phyloP scores from a whole-genome alignment of 2,888 invertebrate species.

The Chirona hameri region DNA sequence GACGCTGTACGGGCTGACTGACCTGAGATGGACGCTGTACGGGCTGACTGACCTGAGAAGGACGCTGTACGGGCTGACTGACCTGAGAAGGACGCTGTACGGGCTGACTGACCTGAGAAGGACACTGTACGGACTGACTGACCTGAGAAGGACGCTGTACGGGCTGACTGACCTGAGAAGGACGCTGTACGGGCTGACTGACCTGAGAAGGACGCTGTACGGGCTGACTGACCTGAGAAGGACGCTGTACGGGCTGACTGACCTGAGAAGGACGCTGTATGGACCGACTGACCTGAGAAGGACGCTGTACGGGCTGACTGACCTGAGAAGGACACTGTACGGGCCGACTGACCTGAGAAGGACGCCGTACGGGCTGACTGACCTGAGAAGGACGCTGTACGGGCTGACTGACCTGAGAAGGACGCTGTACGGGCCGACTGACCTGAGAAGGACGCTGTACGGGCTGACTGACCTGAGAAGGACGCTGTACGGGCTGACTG shows the following conservation, averaged over 20 bases:
- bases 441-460: slow-evolving; percentile 9
- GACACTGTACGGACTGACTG: neutral
- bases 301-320: too few relatives aligned
- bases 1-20: neutral
- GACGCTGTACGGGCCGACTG: neutral
- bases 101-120: too few relatives aligned
- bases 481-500: neutral
- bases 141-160: neutral
- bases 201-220: neutral
- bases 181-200: neutral
- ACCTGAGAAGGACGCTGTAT: neutral
- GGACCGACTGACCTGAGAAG: neutral
- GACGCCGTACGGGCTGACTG: neutral
- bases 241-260: too few relatives aligned
- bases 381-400: neutral
- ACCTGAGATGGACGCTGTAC: slow-evolving; percentile 6
- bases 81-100: neutral
- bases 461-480: neutral
- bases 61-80: neutral
- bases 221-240: neutral
- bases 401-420: neutral
- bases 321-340: too few relatives aligned
- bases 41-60: neutral
- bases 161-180: neutral
- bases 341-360: too few relatives aligned